Conservation (phyloP, 92 coral and sea anemone genomes). For the Epizoanthus ramosus region DNA sequence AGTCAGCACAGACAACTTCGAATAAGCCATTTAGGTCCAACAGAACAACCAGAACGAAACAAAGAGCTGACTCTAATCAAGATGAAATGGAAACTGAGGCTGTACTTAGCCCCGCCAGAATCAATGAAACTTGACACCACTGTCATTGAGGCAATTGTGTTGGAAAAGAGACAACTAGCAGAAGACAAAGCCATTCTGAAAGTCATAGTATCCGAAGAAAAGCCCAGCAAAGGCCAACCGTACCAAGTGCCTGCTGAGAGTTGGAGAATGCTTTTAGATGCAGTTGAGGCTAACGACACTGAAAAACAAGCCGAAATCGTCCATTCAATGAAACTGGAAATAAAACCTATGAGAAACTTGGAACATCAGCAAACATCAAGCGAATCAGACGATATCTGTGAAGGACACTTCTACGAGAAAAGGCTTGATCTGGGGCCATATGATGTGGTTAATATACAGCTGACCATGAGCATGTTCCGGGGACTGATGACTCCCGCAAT, state of each 20-base stretch:
- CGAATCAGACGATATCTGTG: conserved; percentile 6
- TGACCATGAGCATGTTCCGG: conserved; percentile 59
- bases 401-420: conserved; percentile 66
- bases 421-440: conserved; percentile 54
- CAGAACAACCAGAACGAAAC: conserved; percentile 37
- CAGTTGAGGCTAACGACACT: conserved; percentile 32
- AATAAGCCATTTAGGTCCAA: conserved; percentile 67
- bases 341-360: background rate
- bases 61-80: conserved; percentile 23
- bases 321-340: background rate
- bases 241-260: conserved; percentile 43
- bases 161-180: background rate
- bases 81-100: conserved; percentile 67
- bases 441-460: conserved; percentile 70
- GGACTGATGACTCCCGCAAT: conserved; percentile 77
- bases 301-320: conserved; percentile 15
- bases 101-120: conserved; percentile 54
- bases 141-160: background rate
- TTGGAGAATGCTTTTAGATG: conserved; percentile 55
- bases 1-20: conserved; percentile 55
- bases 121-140: background rate
- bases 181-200: conserved; percentile 11
- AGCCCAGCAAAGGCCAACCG: background rate
- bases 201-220: background rate
- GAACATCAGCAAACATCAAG: background rate